These are phyloP conservation scores for Proterorhinus semilunaris DNA, from an alignment of 2,113 vertebrate genomes.

Conservation along the genomic window DNA sequence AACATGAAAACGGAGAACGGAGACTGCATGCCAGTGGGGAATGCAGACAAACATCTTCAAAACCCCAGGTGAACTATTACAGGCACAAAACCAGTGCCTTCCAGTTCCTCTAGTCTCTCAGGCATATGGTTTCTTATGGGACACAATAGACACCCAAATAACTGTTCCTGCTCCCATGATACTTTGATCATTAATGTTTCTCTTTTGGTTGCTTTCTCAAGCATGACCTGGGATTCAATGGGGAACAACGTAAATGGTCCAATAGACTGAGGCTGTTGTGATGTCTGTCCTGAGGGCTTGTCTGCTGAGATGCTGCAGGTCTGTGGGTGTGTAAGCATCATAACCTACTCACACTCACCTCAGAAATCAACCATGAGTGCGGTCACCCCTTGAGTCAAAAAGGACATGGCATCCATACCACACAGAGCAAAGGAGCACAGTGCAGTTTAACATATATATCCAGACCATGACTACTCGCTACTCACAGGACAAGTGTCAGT, in stretches of 20 bases:
- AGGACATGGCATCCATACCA: conserved; percentile 11
- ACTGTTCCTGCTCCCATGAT: conserved; percentile 16
- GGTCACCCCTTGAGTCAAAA: conserved; percentile 24
- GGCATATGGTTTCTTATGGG: conserved; percentile 14
- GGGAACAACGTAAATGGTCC: conserved; percentile 28
- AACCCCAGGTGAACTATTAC: conserved; percentile 45
- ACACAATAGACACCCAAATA: conserved; percentile 12
- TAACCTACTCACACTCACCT: conserved; percentile 31
- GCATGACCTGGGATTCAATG: conserved; percentile 19
- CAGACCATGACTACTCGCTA: not conserved
- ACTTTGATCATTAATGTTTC: conserved; percentile 1
- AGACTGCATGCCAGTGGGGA: not conserved
- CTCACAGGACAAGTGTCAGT: not conserved
- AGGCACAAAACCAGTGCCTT: conserved; percentile 1
- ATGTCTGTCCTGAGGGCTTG: conserved; percentile 39
- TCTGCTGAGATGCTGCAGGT: conserved; percentile 17
- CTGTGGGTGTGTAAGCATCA: not conserved
- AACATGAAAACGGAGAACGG: not conserved
- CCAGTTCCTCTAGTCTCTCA: conserved; percentile 14
- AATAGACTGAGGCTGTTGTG: conserved; percentile 27
- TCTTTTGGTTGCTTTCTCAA: not conserved
- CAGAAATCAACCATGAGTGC: conserved; percentile 13
- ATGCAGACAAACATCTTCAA: conserved; percentile 49
- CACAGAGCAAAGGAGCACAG: not conserved
- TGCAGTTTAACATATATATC: not conserved